Percentiles rank a stretch among this genome's conserved stretches.
phyloP scores from a whole-genome alignment of 1,140 invertebrate genomes.

The Rhizoglyphus robini region DNA sequence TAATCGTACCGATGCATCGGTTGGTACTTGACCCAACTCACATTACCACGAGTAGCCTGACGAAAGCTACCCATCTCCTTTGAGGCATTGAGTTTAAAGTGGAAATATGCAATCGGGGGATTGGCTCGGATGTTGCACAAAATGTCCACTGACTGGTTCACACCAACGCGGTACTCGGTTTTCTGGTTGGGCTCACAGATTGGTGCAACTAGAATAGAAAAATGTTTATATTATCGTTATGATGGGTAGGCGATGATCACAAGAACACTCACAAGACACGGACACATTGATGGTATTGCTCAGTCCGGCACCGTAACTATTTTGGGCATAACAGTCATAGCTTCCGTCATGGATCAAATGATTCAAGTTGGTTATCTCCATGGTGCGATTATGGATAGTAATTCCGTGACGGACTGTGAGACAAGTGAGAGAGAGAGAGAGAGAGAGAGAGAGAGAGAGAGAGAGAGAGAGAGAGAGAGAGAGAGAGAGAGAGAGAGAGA shows the following conservation, averaged over 20 bases:
- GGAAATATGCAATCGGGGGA: background rate
- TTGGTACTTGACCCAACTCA: background rate
- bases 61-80: background rate
- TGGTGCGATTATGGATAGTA: too few species aligned
- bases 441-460: too few species aligned
- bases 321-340: background rate
- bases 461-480: too few species aligned
- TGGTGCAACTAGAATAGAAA: background rate
- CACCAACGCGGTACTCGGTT: background rate
- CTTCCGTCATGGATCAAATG: background rate
- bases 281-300: background rate
- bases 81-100: background rate
- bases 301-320: background rate
- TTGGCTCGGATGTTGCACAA: background rate
- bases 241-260: background rate
- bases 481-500: too few species aligned
- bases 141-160: background rate
- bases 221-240: background rate
- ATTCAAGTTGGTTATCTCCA: too few species aligned
- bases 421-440: too few species aligned
- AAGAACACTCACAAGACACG: background rate
- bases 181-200: background rate
- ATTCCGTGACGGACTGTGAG: too few species aligned
- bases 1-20: background rate
- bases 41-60: background rate